Base-by-base conservation (phyloP, 2,113 vertebrate species). In the Sinocyclocheilus anshuiensis region DNA sequence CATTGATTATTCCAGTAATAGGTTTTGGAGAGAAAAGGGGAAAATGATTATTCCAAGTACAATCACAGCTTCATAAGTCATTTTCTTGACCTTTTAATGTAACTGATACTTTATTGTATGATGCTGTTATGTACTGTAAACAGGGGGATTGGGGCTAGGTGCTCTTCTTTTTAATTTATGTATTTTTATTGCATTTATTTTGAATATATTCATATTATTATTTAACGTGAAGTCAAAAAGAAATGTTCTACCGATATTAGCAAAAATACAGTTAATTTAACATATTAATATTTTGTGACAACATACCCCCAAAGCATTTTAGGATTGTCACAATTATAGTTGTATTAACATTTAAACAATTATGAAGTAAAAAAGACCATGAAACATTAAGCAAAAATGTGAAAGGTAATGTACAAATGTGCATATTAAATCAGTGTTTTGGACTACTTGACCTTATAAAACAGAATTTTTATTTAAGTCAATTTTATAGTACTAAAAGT, bases 21-120 rank as follows among this genome's bases (percentile, higher is more conserved):
- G 57, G 24, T 77, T 85, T 85, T 69, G 36, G 87, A 92, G 90
- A 92, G 93, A 94, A 92, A 90, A 92, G 92, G 53, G 91, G 84
- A 74, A 88, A 74, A 89, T 90, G 87, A 93, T 93, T 91, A 90
- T 88, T 92, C 91, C 90, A 91, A 77, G 5, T 77, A 88, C 89
- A 91, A 83, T 87, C 45, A 80, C 78, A 87, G 79, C 72, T 78
- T 91, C 81, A 84, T 75, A 84, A 80, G 87, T 92, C n/a, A 90
- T 91, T 92, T 92, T 85, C 69, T 61, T 90, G 89, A 93, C 90
- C 90, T 89, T 88, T 71, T 85, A 84, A 90, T 90, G 83, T 88
- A 90, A 90, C 83, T 90, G 87, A 89, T 84, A 42, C 29, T 75
- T 42, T 42, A 57, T 59, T 85, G 24, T 13, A 15, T n/a, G 76